phyloP scores from a whole-genome alignment of 1,140 invertebrate genomes.

The Pseudoatta argentina region DNA sequence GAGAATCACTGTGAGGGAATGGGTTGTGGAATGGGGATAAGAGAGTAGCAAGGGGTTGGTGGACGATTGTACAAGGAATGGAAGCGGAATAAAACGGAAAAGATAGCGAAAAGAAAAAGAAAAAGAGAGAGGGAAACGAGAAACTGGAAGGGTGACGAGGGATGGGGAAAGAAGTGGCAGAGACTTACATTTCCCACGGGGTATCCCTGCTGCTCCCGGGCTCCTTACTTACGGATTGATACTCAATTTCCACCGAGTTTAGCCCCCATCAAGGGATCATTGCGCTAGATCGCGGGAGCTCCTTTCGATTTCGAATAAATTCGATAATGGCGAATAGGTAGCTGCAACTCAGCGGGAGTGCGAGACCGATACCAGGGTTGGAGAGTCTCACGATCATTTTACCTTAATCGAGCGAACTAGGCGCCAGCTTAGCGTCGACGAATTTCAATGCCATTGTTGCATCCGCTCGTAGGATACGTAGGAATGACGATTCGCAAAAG shows the following conservation, averaged over 20 bases:
- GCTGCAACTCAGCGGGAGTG: not conserved
- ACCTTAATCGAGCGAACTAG: slow-evolving; percentile 71
- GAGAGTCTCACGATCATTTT: slow-evolving; percentile 70
- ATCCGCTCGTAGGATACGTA: slow-evolving; percentile 8
- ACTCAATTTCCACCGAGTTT: slow-evolving; percentile 83
- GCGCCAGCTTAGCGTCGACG: slow-evolving; percentile 17
- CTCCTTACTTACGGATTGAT: slow-evolving; percentile 82
- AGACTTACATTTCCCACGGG: slow-evolving; percentile 81
- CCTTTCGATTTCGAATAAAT: slow-evolving; percentile 80
- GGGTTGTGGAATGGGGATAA: slow-evolving; percentile 62
- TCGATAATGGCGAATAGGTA: slow-evolving; percentile 77
- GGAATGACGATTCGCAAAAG: slow-evolving; percentile 47
- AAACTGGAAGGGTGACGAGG: slow-evolving; percentile 58
- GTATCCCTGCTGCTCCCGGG: slow-evolving; percentile 72
- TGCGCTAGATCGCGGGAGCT: slow-evolving; percentile 72
- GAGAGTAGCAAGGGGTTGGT: slow-evolving; percentile 70
- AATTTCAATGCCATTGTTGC: slow-evolving; percentile 41
- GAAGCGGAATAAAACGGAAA: slow-evolving; percentile 50
- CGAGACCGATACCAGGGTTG: not conserved
- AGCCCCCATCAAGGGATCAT: slow-evolving; percentile 78
- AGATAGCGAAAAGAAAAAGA: slow-evolving; percentile 29
- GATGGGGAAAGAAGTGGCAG: slow-evolving; percentile 60
- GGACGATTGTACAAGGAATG: slow-evolving; percentile 14
- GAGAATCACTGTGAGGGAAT: slow-evolving; percentile 56
- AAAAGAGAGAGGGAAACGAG: slow-evolving; percentile 13